phyloP scores from a whole-genome alignment of 1,140 invertebrate species.

The roundworm (Caenorhabditis elegans) region DNA sequence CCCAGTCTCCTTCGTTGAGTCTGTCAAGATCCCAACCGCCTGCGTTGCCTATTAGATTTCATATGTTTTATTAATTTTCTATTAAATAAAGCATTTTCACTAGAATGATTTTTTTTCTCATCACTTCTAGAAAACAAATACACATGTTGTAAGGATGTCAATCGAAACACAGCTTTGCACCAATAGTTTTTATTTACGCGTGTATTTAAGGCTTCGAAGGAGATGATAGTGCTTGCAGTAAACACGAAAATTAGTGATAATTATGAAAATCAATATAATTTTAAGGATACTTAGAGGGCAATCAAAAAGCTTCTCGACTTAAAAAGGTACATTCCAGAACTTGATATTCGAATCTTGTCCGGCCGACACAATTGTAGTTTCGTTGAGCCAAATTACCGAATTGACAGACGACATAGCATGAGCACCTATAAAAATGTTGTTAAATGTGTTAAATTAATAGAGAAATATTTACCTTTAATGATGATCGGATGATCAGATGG shows the following conservation, averaged over 20 bases:
- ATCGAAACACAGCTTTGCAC: neutral
- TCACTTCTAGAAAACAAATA: too few relatives aligned
- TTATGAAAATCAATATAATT: neutral
- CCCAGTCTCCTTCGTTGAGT: constrained; percentile 24
- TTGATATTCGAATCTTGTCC: constrained; percentile 66
- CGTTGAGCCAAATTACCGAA: constrained; percentile 56
- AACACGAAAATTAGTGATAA: neutral
- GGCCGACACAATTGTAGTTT: constrained; percentile 54
- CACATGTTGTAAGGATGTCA: too few relatives aligned
- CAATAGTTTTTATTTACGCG: constrained; percentile 1
- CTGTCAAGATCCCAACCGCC: constrained; percentile 13
- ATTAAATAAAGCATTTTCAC: neutral
- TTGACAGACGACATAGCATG: constrained; percentile 65
- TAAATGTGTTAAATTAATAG: too few relatives aligned
- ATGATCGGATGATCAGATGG: constrained; percentile 65
- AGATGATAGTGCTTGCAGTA: neutral
- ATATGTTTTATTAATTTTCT: neutral
- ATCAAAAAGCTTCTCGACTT: neutral
- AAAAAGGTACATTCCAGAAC: constrained; percentile 52
- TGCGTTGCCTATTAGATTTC: constrained; percentile 20
- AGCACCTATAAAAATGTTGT: constrained; percentile 54
- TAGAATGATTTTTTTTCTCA: neutral
- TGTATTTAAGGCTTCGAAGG: neutral
- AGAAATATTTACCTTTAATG: constrained; percentile 56
- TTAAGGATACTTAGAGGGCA: too few relatives aligned